Percentiles rank a stretch among this genome's conserved stretches.
Conservation (phyloP, 2,113 vertebrate species). For the Nerophis ophidion region DNA sequence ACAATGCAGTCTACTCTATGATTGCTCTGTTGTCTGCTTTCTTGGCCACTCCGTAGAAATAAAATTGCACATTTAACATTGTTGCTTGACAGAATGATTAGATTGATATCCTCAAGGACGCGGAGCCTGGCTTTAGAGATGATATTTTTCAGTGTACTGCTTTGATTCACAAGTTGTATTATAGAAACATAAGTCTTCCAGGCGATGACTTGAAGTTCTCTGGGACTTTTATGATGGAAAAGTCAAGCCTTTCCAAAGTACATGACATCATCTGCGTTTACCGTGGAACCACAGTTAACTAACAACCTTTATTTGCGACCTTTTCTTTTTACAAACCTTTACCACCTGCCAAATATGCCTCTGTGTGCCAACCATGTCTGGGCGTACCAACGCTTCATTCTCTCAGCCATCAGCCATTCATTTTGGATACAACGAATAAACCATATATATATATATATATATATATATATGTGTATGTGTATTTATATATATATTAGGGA, state of each 20-base stretch:
- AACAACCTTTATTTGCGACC: too few relatives aligned
- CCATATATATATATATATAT: too few relatives aligned
- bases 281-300: too few relatives aligned
- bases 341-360: too few relatives aligned
- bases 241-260: neutral
- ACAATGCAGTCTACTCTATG: slow-evolving; percentile 13
- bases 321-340: too few relatives aligned
- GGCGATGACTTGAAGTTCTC: neutral
- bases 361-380: too few relatives aligned
- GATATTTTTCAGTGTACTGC: neutral
- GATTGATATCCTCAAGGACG: slow-evolving; percentile 10
- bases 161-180: slow-evolving; percentile 9
- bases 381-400: too few relatives aligned
- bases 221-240: neutral
- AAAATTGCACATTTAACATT: slow-evolving; percentile 12
- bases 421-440: too few relatives aligned
- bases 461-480: too few relatives aligned
- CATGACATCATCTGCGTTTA: neutral
- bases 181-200: neutral
- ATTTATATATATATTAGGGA: too few relatives aligned
- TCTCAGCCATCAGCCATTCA: too few relatives aligned
- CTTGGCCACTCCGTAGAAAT: neutral
- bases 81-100: neutral
- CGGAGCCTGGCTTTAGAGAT: neutral
- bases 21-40: slow-evolving; percentile 9